A percentile compares a stretch with the other conserved stretches of the same genome.
These are phyloP conservation scores for Helicolenus hilgendorfi DNA, from an alignment of 2,797 vertebrate genomes.

Conservation along the genomic window DNA sequence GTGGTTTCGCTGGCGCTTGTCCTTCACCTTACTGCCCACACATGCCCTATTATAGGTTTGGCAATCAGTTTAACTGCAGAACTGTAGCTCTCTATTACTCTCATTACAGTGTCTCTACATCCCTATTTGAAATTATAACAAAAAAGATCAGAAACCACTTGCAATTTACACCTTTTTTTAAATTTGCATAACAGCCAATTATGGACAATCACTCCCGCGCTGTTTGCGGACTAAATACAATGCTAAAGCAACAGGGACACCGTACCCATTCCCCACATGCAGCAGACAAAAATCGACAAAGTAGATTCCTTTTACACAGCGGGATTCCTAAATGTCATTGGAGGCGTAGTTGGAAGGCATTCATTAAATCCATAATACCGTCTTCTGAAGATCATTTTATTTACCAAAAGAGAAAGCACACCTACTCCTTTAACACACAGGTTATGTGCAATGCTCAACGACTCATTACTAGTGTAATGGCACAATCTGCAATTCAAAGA, in stretches of 20 bases:
- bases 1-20: constrained; percentile 13
- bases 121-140: constrained; percentile 19
- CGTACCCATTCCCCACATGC: background rate
- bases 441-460: constrained; percentile 9
- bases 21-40: constrained; percentile 37
- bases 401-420: constrained; percentile 9
- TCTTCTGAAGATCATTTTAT: constrained; percentile 25
- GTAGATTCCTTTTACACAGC: constrained; percentile 12
- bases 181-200: constrained; percentile 49
- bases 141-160: constrained; percentile 5
- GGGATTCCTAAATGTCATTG: constrained; percentile 17
- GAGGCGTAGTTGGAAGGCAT: constrained; percentile 5
- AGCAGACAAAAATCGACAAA: constrained; percentile 31
- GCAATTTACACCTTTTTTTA: constrained; percentile 20
- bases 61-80: constrained; percentile 41
- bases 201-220: constrained; percentile 40
- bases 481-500: constrained; percentile 16
- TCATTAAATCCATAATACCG: constrained; percentile 24
- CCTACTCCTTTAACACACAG: background rate
- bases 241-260: background rate
- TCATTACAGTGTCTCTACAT: constrained; percentile 21
- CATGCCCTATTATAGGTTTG: constrained; percentile 22
- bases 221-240: constrained; percentile 40
- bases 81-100: constrained; percentile 23
- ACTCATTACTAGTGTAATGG: constrained; percentile 15